Evolutionary conservation across 2,888 invertebrate genomes (phyloP).

Genomic region (Meganola albula): DNA sequence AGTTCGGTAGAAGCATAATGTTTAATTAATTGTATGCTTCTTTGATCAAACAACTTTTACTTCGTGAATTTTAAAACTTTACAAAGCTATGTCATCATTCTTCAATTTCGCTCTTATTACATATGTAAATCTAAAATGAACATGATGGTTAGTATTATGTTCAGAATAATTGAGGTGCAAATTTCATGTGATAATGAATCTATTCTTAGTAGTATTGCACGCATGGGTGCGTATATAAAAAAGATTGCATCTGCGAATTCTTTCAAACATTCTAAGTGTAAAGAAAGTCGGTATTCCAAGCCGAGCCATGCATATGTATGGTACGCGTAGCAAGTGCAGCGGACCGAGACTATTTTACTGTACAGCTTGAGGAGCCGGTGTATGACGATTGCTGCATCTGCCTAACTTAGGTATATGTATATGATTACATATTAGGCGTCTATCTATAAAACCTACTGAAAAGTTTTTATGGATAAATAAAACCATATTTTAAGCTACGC

Average conservation of each 20-base stretch:
- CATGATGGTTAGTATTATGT: too few species aligned
- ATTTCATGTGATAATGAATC: slow-evolving; percentile 27
- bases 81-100: neutral
- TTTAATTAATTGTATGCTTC: slow-evolving; percentile 11
- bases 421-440: too few species aligned
- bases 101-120: slow-evolving; percentile 5
- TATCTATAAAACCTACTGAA: too few species aligned
- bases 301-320: slow-evolving; percentile 62
- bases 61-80: neutral
- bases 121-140: too few species aligned
- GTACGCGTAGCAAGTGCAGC: slow-evolving; percentile 40
- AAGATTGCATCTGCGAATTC: slow-evolving; percentile 60
- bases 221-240: slow-evolving; percentile 49
- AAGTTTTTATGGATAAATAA: too few species aligned
- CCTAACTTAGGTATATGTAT: too few species aligned
- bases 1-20: slow-evolving; percentile 11
- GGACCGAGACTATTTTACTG: slow-evolving; percentile 41
- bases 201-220: slow-evolving; percentile 31
- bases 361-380: slow-evolving; percentile 24
- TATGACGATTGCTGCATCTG: too few species aligned
- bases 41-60: too few species aligned
- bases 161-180: slow-evolving; percentile 9
- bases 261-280: slow-evolving; percentile 54
- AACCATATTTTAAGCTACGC: too few species aligned
- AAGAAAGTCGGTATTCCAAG: slow-evolving; percentile 70